A percentile compares a stretch with the other conserved stretches of the same genome.
Conservation (phyloP, 2,113 vertebrate genomes). For the Xenopus borealis region DNA sequence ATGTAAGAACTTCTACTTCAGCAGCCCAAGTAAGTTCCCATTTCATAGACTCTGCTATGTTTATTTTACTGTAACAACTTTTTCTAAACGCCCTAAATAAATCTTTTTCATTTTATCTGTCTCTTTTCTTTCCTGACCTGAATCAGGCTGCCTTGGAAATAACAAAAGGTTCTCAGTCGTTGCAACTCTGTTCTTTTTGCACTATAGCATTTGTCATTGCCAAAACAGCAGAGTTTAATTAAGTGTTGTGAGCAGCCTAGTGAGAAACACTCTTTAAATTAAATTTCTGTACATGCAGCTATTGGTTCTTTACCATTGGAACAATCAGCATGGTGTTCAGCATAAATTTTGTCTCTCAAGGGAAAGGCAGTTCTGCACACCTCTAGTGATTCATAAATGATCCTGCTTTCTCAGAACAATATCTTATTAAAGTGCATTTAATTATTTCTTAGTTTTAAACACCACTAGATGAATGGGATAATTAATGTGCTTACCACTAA, state of each 20-base stretch:
- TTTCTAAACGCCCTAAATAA: conserved; percentile 67
- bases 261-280: conserved; percentile 99
- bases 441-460: conserved; percentile 82
- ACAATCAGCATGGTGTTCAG: conserved; percentile 88
- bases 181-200: conserved; percentile 79
- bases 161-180: conserved; percentile 86
- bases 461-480: conserved; percentile 79
- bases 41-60: neutral
- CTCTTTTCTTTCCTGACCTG: conserved; percentile 71
- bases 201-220: conserved; percentile 98
- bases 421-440: conserved; percentile 81
- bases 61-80: conserved; percentile 52
- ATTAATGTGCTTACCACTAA: conserved; percentile 87
- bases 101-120: conserved; percentile 78
- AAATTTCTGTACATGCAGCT: conserved; percentile 91
- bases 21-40: neutral
- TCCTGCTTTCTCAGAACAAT: conserved; percentile 72
- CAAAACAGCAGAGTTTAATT: conserved; percentile 99
- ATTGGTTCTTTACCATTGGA: conserved; percentile 95
- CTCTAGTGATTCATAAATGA: conserved; percentile 86
- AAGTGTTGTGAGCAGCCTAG: conserved; percentile 99
- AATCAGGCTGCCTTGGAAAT: conserved; percentile 83
- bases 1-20: neutral
- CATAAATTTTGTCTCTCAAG: conserved; percentile 88
- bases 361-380: conserved; percentile 74